Evolutionary conservation across 2,797 vertebrate species (phyloP).

Genomic region (Macropus fuliginosus): DNA sequence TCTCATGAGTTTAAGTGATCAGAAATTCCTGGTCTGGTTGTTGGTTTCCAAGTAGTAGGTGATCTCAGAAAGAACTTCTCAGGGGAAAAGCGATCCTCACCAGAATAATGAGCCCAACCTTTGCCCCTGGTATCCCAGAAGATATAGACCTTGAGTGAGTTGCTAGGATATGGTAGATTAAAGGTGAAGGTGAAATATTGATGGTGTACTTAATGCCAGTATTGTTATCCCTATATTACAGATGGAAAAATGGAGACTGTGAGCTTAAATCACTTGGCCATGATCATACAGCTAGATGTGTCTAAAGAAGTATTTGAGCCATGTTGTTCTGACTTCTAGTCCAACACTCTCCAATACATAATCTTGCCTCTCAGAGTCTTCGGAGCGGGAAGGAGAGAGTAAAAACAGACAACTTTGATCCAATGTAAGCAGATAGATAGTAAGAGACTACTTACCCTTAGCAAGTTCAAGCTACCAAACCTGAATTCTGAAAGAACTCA

Average conservation of each 20-base stretch:
- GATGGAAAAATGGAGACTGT: not conserved
- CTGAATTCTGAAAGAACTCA: not conserved
- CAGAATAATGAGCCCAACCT: not conserved
- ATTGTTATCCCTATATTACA: not conserved
- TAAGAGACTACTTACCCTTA: not conserved
- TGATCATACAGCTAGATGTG: not conserved
- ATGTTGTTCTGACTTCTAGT: not conserved
- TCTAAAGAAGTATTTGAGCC: not conserved
- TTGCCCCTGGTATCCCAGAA: not conserved
- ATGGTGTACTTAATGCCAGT: not conserved
- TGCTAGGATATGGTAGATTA: not conserved
- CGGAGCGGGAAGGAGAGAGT: not conserved
- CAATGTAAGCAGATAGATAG: not conserved
- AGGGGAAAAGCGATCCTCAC: not conserved
- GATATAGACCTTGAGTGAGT: not conserved
- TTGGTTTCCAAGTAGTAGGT: not conserved
- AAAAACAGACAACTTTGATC: not conserved
- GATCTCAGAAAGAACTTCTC: not conserved
- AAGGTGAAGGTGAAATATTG: not conserved
- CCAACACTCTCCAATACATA: not conserved
- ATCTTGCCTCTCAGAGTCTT: not conserved
- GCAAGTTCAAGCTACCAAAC: not conserved
- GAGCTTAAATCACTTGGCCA: not conserved
- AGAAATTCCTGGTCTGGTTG: not conserved
- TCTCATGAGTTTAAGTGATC: not conserved